Conservation (phyloP, 1,140 invertebrate genomes). For the Heliconius hermathena region DNA sequence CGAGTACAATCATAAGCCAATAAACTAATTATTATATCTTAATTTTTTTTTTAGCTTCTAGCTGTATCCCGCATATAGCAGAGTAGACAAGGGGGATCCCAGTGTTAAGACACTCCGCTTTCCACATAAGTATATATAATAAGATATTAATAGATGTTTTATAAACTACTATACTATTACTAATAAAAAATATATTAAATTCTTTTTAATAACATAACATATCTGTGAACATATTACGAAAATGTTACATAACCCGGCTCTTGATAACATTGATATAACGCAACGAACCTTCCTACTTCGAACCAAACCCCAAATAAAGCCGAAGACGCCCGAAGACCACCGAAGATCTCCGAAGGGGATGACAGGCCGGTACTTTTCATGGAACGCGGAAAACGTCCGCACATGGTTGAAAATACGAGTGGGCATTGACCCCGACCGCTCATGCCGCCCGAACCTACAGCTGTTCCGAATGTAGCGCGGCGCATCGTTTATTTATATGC, state of each 20-base stretch:
- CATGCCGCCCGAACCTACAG: conserved; percentile 71
- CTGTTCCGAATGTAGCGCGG: conserved; percentile 74
- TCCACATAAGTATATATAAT: not conserved
- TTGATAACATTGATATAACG: not conserved
- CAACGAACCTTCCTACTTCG: not conserved
- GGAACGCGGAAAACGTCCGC: conserved; percentile 80
- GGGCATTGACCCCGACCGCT: conserved; percentile 78
- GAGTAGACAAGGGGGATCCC: too few relatives aligned
- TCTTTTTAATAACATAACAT: not conserved
- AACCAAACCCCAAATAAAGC: conserved; percentile 25
- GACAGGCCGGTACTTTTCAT: conserved; percentile 74
- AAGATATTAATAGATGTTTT: not conserved
- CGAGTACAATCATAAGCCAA: too few relatives aligned
- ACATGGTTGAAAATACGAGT: conserved; percentile 80
- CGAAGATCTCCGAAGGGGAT: conserved; percentile 57
- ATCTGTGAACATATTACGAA: not conserved
- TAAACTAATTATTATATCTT: too few relatives aligned
- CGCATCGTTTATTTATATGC: conserved; percentile 61
- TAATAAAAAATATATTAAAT: not conserved
- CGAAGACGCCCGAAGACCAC: conserved; percentile 64
- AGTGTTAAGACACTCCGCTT: not conserved
- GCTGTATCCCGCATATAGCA: too few relatives aligned
- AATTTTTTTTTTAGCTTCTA: too few relatives aligned
- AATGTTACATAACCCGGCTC: not conserved
- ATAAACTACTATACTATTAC: not conserved